A percentile compares a stretch with the other conserved stretches of the same genome.
Conservation (phyloP, 2,797 vertebrate genomes). For the Aulostomus chinensis region DNA sequence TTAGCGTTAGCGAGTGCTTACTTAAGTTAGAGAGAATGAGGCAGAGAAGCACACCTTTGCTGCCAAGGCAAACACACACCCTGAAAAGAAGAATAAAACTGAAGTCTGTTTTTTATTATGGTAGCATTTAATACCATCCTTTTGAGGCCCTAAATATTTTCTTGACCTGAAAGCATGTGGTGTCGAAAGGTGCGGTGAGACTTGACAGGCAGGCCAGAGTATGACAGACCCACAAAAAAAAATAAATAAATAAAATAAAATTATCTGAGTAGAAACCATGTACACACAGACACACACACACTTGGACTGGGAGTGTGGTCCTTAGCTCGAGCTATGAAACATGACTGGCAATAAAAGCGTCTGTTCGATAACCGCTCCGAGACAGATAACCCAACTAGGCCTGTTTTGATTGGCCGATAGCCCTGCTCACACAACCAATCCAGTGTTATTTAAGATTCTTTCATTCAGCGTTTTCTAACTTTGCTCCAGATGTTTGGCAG, state of each 20-base stretch:
- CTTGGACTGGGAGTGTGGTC: conserved; percentile 35
- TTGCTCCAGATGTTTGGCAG: conserved; percentile 81
- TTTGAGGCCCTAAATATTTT: conserved; percentile 66
- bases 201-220: conserved; percentile 15
- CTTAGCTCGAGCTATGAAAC: conserved; percentile 42
- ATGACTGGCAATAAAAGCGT: conserved; percentile 57
- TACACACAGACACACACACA: conserved; percentile 24
- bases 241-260: too few species aligned
- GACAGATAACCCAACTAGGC: conserved; percentile 71
- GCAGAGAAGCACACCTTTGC: conserved; percentile 56
- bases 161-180: conserved; percentile 59
- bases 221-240: conserved; percentile 27
- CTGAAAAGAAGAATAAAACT: conserved; percentile 58
- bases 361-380: conserved; percentile 64
- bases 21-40: conserved; percentile 52
- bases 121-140: conserved; percentile 73
- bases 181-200: conserved; percentile 40
- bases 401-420: conserved; percentile 75
- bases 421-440: conserved; percentile 67
- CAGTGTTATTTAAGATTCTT: conserved; percentile 78
- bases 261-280: conserved; percentile 19
- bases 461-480: conserved; percentile 78
- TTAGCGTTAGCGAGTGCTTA: too few species aligned
- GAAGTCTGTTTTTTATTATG: conserved; percentile 65
- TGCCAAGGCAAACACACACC: conserved; percentile 68